These are phyloP conservation scores for Crioceris asparagi DNA, from an alignment of 2,888 invertebrate species.

Conservation along the genomic window DNA sequence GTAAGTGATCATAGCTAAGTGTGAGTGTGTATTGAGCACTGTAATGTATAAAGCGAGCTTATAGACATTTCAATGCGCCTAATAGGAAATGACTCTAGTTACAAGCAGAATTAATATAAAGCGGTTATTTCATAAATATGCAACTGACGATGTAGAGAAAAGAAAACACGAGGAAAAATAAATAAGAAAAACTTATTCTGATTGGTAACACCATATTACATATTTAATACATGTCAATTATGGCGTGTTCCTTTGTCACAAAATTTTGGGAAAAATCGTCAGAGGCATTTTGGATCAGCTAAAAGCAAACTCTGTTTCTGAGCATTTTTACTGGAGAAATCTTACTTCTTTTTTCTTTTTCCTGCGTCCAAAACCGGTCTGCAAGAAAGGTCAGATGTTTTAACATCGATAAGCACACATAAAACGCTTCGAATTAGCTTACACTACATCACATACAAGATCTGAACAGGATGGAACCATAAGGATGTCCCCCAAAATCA, in stretches of 20 bases:
- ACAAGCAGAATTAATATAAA: slow-evolving; percentile 18
- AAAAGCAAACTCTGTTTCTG: slow-evolving; percentile 35
- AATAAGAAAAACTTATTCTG: no score
- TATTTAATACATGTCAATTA: no score
- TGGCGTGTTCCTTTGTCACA: no score
- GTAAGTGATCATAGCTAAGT: no score
- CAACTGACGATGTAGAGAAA: slow-evolving; percentile 31
- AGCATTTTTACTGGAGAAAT: slow-evolving; percentile 45
- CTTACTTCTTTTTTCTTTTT: slow-evolving; percentile 98
- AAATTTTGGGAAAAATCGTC: slow-evolving; percentile 31
- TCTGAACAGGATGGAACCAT: no score
- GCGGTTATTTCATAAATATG: slow-evolving; percentile 24
- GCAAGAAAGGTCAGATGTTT: slow-evolving; percentile 48
- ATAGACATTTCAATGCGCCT: no score
- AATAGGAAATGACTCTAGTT: no score
- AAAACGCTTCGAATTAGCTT: slow-evolving; percentile 26
- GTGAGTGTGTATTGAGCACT: no score
- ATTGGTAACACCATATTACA: no score
- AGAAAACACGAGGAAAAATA: slow-evolving; percentile 18
- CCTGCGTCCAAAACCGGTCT: slow-evolving; percentile 91
- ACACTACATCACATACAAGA: slow-evolving; percentile 26
- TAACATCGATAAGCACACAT: slow-evolving; percentile 40
- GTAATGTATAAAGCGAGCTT: no score
- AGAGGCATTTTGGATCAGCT: slow-evolving; percentile 34
- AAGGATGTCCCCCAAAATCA: no score